Conservation (phyloP, 2,888 invertebrate genomes). For the Lasiommata megera region DNA sequence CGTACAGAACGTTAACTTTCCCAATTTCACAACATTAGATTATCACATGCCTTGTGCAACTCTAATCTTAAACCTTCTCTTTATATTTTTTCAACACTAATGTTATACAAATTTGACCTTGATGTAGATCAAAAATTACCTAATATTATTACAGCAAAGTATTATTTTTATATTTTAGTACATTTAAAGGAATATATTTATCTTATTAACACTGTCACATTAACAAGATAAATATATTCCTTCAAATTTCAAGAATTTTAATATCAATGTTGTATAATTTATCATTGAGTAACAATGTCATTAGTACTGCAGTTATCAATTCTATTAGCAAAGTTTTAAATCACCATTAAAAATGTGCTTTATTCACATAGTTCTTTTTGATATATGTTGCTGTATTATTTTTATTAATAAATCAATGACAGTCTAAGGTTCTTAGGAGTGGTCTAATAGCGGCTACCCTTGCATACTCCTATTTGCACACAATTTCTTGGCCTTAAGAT, state of each 20-base stretch:
- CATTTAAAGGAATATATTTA: neutral
- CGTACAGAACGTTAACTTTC: slow-evolving; percentile 41
- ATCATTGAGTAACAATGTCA: neutral
- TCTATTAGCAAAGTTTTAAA: too few species aligned
- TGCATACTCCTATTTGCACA: too few species aligned
- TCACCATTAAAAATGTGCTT: too few species aligned
- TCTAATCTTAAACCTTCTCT: slow-evolving; percentile 12
- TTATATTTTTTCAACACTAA: neutral
- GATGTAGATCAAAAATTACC: slow-evolving; percentile 20
- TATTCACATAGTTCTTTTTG: too few species aligned
- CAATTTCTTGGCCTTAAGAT: too few species aligned
- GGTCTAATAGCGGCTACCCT: too few species aligned
- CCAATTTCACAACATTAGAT: slow-evolving; percentile 48
- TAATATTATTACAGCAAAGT: slow-evolving; percentile 10
- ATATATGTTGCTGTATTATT: too few species aligned
- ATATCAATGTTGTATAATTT: neutral
- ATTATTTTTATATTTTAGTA: slow-evolving; percentile 1
- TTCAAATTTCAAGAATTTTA: neutral
- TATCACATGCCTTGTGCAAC: slow-evolving; percentile 26
- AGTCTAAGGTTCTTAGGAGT: too few species aligned
- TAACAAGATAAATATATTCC: neutral
- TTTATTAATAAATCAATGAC: too few species aligned
- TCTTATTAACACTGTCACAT: neutral
- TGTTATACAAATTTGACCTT: slow-evolving; percentile 20
- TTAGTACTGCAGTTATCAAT: neutral